phyloP scores from a whole-genome alignment of 2,888 invertebrate species.

The Oxycera nigricornis region DNA sequence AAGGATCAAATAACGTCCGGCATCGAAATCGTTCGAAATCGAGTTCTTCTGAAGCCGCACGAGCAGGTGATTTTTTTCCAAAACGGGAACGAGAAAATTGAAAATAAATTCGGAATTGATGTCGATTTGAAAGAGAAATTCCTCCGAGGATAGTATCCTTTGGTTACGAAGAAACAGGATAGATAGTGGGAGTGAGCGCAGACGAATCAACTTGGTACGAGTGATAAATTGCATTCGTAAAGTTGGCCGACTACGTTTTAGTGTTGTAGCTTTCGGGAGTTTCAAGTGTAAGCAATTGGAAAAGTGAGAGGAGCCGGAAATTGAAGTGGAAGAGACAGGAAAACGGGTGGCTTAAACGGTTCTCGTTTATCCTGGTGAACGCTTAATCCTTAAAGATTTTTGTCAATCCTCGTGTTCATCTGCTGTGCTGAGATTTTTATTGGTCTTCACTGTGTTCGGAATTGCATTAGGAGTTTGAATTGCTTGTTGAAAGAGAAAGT shows the following conservation, averaged over 20 bases:
- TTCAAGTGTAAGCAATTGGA: constrained; percentile 10
- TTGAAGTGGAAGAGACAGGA: not conserved
- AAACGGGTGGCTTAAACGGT: constrained; percentile 4
- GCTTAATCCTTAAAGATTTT: constrained; percentile 31
- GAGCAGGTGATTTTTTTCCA: constrained; percentile 3
- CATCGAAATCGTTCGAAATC: not conserved
- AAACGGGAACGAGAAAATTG: constrained; percentile 22
- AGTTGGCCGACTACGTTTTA: constrained; percentile 3
- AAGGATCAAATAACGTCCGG: not conserved
- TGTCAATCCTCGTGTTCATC: constrained; percentile 14
- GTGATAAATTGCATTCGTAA: constrained; percentile 36
- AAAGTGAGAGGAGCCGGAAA: constrained; percentile 1
- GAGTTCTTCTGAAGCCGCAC: not conserved
- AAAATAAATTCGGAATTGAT: constrained; percentile 37
- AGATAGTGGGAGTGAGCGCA: not conserved
- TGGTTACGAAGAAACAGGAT: not conserved
- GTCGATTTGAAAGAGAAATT: constrained; percentile 17
- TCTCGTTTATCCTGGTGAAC: constrained; percentile 25
- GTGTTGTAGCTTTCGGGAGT: not conserved
- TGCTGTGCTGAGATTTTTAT: not conserved
- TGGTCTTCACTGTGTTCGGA: not conserved
- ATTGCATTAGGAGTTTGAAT: not conserved
- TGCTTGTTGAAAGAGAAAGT: not conserved
- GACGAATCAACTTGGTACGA: constrained; percentile 21
- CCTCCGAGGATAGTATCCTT: not conserved